phyloP scores from a whole-genome alignment of 2,888 invertebrate genomes.

The Polylopha cassiicola region DNA sequence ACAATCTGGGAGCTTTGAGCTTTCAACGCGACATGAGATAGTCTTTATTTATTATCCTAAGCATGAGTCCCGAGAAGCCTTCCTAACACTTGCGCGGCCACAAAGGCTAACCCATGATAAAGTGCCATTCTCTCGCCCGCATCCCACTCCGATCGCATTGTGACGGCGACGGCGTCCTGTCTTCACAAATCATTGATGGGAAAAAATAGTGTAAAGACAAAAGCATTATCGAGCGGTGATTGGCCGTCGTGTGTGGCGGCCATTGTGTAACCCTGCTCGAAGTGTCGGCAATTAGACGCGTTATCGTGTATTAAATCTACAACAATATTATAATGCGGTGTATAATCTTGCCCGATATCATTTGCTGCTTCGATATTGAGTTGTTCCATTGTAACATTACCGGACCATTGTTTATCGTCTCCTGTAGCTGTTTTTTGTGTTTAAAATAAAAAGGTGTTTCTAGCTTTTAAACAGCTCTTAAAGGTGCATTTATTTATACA shows the following conservation, averaged over 20 bases:
- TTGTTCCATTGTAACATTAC: slow-evolving; percentile 15
- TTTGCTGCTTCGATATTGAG: slow-evolving; percentile 14
- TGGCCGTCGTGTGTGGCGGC: slow-evolving; percentile 67
- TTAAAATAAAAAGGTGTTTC: slow-evolving; percentile 1
- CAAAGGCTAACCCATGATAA: slow-evolving; percentile 56
- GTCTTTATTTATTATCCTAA: slow-evolving; percentile 18
- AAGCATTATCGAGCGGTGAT: slow-evolving; percentile 54
- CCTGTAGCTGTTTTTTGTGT: slow-evolving; percentile 19
- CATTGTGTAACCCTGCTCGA: slow-evolving; percentile 34
- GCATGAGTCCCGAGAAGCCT: slow-evolving; percentile 20
- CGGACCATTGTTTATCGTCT: too few relatives aligned
- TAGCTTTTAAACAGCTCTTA: slow-evolving; percentile 5
- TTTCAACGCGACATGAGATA: slow-evolving; percentile 14
- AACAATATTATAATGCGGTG: slow-evolving; percentile 14
- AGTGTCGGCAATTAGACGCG: slow-evolving; percentile 33
- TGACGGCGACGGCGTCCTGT: slow-evolving; percentile 65
- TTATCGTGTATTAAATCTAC: slow-evolving; percentile 26
- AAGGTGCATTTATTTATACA: slow-evolving; percentile 17
- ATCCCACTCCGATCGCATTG: slow-evolving; percentile 64
- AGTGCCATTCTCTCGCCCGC: slow-evolving; percentile 68
- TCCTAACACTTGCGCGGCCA: slow-evolving; percentile 43
- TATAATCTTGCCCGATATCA: slow-evolving; percentile 18
- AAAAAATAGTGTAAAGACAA: slow-evolving; percentile 65
- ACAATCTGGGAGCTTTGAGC: slow-evolving; percentile 6
- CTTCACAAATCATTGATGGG: slow-evolving; percentile 67